Conservation (phyloP, 2,797 vertebrate genomes). For the Gallinago solitaria region DNA sequence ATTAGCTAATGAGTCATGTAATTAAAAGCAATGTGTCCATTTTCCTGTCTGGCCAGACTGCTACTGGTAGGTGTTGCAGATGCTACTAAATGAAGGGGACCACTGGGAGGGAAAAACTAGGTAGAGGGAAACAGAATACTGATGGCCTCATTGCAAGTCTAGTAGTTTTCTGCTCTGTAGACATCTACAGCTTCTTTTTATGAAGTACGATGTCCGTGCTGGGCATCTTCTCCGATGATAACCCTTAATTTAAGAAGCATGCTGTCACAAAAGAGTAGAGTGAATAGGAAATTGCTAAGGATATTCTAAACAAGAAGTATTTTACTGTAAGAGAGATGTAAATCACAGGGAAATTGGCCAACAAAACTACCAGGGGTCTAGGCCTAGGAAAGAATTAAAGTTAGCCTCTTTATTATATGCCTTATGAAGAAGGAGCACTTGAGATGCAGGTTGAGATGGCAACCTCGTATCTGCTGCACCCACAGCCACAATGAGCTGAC, state of each 20-base stretch:
- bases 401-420: not conserved
- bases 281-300: not conserved
- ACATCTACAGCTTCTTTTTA: not conserved
- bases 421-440: not conserved
- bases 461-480: not conserved
- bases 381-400: not conserved
- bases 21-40: constrained; percentile 39
- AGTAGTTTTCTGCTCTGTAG: not conserved
- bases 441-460: not conserved
- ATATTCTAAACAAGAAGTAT: not conserved
- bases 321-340: not conserved
- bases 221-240: not conserved
- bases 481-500: not conserved
- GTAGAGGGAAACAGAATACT: not conserved
- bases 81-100: not conserved
- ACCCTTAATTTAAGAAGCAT: not conserved
- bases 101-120: not conserved
- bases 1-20: constrained; percentile 39
- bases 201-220: rapidly evolving
- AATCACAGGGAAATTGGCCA: not conserved
- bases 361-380: not conserved
- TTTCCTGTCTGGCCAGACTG: not conserved
- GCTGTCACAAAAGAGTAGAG: not conserved
- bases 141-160: not conserved
- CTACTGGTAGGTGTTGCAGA: not conserved